Conservation (phyloP, 2,888 invertebrate genomes). For the Dicycla oo region DNA sequence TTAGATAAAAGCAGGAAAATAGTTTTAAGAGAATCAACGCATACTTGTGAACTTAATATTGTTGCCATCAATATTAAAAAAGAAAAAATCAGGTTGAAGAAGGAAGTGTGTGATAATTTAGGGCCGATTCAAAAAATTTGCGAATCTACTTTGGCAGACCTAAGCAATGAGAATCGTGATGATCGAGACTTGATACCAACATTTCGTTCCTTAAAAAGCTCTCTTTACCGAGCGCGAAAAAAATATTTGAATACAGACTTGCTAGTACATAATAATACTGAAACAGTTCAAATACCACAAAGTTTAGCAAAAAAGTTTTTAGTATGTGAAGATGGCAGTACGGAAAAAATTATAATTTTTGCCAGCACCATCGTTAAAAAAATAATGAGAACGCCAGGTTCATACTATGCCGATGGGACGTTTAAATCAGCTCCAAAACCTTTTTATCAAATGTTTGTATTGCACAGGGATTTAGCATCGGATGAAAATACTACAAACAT, state of each 20-base stretch:
- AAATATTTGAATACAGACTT: too few species aligned
- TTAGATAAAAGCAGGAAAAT: too few species aligned
- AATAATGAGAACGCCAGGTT: slow-evolving; percentile 33
- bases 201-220: too few species aligned
- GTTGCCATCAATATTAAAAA: slow-evolving; percentile 26
- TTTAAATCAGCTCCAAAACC: slow-evolving; percentile 37
- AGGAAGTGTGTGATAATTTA: slow-evolving; percentile 31
- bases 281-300: too few species aligned
- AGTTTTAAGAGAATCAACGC: slow-evolving; percentile 27
- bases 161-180: too few species aligned
- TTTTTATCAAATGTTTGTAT: slow-evolving; percentile 42
- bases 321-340: slow-evolving; percentile 6
- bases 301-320: slow-evolving; percentile 36
- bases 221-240: too few species aligned
- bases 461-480: slow-evolving; percentile 35
- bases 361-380: slow-evolving; percentile 30
- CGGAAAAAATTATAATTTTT: slow-evolving; percentile 33
- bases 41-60: slow-evolving; percentile 31
- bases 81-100: slow-evolving; percentile 26
- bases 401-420: slow-evolving; percentile 39
- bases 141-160: too few species aligned
- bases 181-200: too few species aligned
- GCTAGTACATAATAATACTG: too few species aligned
- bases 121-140: slow-evolving; percentile 21
- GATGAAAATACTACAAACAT: slow-evolving; percentile 36